These are phyloP conservation scores for Phylloscopus trochiloides DNA, from an alignment of 2,113 vertebrate species.

Conservation along the genomic window DNA sequence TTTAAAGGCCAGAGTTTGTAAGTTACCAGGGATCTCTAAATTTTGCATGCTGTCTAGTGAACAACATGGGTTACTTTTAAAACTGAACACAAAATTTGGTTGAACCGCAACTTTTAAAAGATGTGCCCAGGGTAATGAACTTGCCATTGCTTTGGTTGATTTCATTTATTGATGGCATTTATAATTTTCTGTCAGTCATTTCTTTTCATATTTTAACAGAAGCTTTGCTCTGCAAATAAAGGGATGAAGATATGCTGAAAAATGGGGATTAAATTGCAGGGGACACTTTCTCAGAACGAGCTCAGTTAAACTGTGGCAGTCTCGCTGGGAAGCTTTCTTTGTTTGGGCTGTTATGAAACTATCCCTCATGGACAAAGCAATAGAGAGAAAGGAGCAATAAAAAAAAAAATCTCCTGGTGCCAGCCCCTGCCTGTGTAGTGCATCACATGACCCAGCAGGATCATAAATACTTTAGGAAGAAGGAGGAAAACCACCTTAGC, in stretches of 20 bases:
- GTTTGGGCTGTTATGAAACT: not conserved
- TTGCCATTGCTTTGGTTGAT: not conserved
- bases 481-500: not conserved
- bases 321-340: not conserved
- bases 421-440: not conserved
- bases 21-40: not conserved
- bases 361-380: not conserved
- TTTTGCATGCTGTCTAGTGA: not conserved
- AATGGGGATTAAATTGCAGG: not conserved
- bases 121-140: not conserved
- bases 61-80: not conserved
- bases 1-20: not conserved
- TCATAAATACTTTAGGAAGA: not conserved
- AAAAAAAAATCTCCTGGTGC: not conserved
- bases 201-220: not conserved
- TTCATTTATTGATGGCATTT: not conserved
- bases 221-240: not conserved
- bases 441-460: not conserved
- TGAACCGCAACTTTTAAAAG: not conserved
- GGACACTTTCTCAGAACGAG: not conserved
- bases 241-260: not conserved
- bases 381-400: not conserved
- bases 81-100: not conserved
- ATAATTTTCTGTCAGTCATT: not conserved
- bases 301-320: not conserved